phyloP scores from a whole-genome alignment of 92 coral and sea anemone genomes.

The Diadumene lineata region DNA sequence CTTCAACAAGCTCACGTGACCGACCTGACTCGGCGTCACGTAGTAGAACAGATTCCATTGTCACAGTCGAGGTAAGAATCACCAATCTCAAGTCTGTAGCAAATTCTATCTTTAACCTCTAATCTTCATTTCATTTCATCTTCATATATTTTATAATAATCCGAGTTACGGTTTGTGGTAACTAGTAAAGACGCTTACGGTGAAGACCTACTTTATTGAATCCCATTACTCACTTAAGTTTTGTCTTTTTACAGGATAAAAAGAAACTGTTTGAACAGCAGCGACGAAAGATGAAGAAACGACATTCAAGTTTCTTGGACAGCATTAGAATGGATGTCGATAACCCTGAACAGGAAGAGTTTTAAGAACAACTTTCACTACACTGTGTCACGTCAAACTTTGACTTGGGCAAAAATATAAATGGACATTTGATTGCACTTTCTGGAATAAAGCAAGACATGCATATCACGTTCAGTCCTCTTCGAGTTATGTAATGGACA shows the following conservation, averaged over 20 bases:
- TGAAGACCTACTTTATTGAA: too few relatives aligned
- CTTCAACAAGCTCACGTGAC: slow-evolving; percentile 60
- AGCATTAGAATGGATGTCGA: slow-evolving; percentile 98
- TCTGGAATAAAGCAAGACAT: too few relatives aligned
- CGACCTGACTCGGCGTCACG: slow-evolving; percentile 82
- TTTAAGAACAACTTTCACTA: slow-evolving; percentile 2
- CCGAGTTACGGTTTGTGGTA: neutral
- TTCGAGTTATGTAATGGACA: too few relatives aligned
- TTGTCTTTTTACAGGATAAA: slow-evolving; percentile 65
- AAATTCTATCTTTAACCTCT: too few relatives aligned
- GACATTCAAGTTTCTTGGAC: slow-evolving; percentile 95
- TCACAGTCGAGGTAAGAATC: slow-evolving; percentile 79
- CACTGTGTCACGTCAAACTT: neutral
- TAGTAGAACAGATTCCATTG: slow-evolving; percentile 93
- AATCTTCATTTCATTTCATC: too few relatives aligned
- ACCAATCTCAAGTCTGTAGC: too few relatives aligned
- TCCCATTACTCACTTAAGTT: neutral
- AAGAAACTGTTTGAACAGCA: slow-evolving; percentile 80
- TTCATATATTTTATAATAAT: too few relatives aligned
- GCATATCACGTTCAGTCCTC: too few relatives aligned
- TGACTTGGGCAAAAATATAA: too few relatives aligned
- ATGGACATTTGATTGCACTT: neutral
- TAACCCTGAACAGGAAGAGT: slow-evolving; percentile 60
- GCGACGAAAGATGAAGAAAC: slow-evolving; percentile 81
- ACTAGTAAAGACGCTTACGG: neutral